Evolutionary conservation across 2,113 vertebrate species (phyloP), one percentile per base, ranked within the genome.

Genomic region (Laticauda laticaudata): DNA sequence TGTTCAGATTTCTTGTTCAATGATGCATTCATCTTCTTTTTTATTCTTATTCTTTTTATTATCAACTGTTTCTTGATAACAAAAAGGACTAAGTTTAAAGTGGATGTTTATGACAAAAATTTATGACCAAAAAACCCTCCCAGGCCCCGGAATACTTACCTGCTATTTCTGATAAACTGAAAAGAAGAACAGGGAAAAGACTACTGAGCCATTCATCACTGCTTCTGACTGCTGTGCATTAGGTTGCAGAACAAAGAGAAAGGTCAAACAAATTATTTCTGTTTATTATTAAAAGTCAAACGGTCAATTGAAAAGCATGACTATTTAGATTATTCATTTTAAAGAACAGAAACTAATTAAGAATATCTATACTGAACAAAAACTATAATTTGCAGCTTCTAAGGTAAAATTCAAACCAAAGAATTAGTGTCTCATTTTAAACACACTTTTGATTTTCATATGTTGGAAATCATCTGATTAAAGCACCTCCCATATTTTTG

Each of bases 41-140:
- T 98, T 0, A 93, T 94, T 29, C 87, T 96, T n/a, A 89, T 98
- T 12, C 69, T 86, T 87, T 92, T 98, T 89, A 94, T 98, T n/a
- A 90, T 97, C 90, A 97, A 95, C 96, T 95, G 95, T 90, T 53
- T 98, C 86, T 97, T 59, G 86, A 95, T 97, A 0, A 96, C 96
- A 45, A 98, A 95, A 95, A 95, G 69, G 8, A 96, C 96, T 45
- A 95, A 93, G 3, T 96, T 98, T 88, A 93, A 91, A 85, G 97
- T 98, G 7, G 90, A 96, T 15, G 85, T 97, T 93, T 97, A 92
- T 87, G 97, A 98, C 26, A 87, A 64, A 0, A 95, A 93, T 5
- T 93, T 97, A 0, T 69, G 29, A 69, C 64, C 64, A 69, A 51
- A 51, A 51, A 51, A n/a, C 26, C 61, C 10, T 4, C 14, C 89